Evolutionary conservation across 2,113 vertebrate species (phyloP).

Genomic region (Nothoprocta pentlandii): DNA sequence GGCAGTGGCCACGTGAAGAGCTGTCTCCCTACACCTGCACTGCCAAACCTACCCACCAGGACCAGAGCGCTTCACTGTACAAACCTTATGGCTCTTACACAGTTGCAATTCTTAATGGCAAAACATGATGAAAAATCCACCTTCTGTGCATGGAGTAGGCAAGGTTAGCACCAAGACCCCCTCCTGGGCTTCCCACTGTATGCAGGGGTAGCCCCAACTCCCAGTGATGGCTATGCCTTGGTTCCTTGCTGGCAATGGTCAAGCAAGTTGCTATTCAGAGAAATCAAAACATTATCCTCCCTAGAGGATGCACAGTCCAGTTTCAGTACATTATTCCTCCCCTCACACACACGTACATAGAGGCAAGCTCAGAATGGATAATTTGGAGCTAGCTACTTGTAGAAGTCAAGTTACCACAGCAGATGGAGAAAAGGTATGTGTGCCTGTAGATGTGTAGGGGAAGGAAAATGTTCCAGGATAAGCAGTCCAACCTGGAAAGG

Average conservation of each 20-base stretch:
- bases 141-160: neutral
- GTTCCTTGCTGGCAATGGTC: neutral
- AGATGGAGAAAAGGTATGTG: neutral
- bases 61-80: neutral
- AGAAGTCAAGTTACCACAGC: too few relatives aligned
- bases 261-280: neutral
- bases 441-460: neutral
- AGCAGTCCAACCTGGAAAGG: neutral
- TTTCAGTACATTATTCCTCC: neutral
- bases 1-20: neutral
- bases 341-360: too few relatives aligned
- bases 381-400: too few relatives aligned
- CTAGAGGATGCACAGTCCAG: neutral
- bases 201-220: neutral
- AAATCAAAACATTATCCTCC: neutral
- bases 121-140: neutral
- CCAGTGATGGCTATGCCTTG: neutral
- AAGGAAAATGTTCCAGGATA: neutral
- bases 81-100: neutral
- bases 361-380: neutral
- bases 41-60: neutral
- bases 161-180: neutral
- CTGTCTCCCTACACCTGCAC: neutral
- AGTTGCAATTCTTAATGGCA: neutral
- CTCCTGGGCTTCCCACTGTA: neutral